Evolutionary conservation across 2,888 invertebrate species (phyloP).

Genomic region (Caenorhabditis drosophilae): DNA sequence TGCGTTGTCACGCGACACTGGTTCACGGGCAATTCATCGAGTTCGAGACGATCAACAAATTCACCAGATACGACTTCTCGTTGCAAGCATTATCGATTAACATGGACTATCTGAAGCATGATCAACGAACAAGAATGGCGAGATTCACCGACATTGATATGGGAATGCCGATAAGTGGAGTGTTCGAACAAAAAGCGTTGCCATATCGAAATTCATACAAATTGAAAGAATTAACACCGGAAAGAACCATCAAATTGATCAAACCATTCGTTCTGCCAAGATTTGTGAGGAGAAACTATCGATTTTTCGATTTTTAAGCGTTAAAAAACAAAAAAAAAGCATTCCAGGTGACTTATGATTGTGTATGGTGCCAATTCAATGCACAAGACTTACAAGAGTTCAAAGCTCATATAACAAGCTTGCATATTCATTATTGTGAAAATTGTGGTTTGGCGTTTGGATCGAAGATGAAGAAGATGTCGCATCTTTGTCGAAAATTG

Average conservation of each 20-base stretch:
- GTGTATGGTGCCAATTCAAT: conserved; percentile 16
- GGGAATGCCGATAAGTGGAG: conserved; percentile 15
- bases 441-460: too few species aligned
- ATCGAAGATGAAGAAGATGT: too few species aligned
- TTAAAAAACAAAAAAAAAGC: too few species aligned
- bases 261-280: too few species aligned
- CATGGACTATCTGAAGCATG: background rate
- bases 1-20: background rate
- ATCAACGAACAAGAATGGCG: conserved; percentile 8
- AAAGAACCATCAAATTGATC: background rate
- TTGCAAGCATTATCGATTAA: background rate
- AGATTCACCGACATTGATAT: conserved; percentile 20
- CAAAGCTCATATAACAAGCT: too few species aligned
- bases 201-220: background rate
- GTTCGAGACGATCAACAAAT: background rate
- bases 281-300: too few species aligned
- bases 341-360: background rate
- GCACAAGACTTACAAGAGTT: too few species aligned
- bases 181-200: conserved; percentile 2
- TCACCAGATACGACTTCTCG: background rate
- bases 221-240: background rate
- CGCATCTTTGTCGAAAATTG: too few species aligned
- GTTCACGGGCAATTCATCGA: background rate
- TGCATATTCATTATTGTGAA: too few species aligned
- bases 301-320: too few species aligned